Evolutionary conservation across 1,140 invertebrate genomes (phyloP).

Genomic region (Apolygus lucorum): DNA sequence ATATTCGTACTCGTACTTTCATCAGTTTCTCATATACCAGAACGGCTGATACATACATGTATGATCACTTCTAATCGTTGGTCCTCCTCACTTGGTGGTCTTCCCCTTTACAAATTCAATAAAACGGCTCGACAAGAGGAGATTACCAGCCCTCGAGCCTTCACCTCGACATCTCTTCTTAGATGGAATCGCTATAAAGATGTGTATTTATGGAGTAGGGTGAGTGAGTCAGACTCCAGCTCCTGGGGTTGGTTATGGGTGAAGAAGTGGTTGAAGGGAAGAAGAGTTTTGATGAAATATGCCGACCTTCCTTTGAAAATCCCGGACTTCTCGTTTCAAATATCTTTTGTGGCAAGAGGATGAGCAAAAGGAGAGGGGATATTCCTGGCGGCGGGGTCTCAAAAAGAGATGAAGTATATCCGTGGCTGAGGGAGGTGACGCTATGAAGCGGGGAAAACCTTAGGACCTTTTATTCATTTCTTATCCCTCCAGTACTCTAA

Average conservation of each 20-base stretch:
- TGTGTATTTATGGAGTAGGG: not conserved
- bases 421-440: too few species aligned
- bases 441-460: too few species aligned
- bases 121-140: not conserved
- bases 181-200: slow-evolving; percentile 11
- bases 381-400: too few species aligned
- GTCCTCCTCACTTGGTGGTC: not conserved
- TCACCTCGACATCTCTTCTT: not conserved
- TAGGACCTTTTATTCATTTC: too few species aligned
- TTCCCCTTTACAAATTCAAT: not conserved
- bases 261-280: not conserved
- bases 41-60: too few species aligned
- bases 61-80: too few species aligned
- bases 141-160: not conserved
- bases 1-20: too few species aligned
- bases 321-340: not conserved
- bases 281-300: slow-evolving; percentile 7
- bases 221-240: not conserved
- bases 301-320: slow-evolving; percentile 9
- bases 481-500: too few species aligned
- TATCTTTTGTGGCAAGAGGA: too few species aligned
- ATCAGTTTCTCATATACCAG: too few species aligned
- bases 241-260: not conserved
- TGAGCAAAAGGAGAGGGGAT: too few species aligned
- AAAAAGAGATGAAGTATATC: too few species aligned